Conservation (phyloP, 2,888 invertebrate genomes). For the Hofmannophila pseudospretella region DNA sequence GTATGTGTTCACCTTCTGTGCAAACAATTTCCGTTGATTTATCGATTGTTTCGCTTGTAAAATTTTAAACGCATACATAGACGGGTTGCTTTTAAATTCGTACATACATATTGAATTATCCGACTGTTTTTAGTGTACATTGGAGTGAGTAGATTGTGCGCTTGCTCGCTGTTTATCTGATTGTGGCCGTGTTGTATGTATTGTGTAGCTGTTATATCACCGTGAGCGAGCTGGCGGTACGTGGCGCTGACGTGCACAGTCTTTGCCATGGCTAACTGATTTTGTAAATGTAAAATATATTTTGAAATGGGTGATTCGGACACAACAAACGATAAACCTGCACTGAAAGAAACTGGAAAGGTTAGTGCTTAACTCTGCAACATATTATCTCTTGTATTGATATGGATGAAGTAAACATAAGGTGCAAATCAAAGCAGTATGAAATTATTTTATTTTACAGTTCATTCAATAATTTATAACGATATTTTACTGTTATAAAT, state of each 20-base stretch:
- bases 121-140: slow-evolving; percentile 36
- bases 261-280: slow-evolving; percentile 14
- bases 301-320: slow-evolving; percentile 38
- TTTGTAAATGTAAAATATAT: slow-evolving; percentile 12
- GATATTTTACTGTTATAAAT: too few relatives aligned
- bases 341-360: slow-evolving; percentile 30
- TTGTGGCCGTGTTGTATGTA: slow-evolving; percentile 31
- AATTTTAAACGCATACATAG: slow-evolving; percentile 27
- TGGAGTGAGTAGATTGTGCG: slow-evolving; percentile 18
- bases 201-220: slow-evolving; percentile 40
- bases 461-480: too few relatives aligned
- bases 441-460: too few relatives aligned
- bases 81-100: slow-evolving; percentile 27
- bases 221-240: slow-evolving; percentile 50
- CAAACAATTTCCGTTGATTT: slow-evolving; percentile 44
- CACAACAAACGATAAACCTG: slow-evolving; percentile 23
- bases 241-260: slow-evolving; percentile 55
- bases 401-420: background rate
- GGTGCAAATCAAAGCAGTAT: background rate
- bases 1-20: slow-evolving; percentile 34
- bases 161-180: slow-evolving; percentile 32
- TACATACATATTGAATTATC: slow-evolving; percentile 33
- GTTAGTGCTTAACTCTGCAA: slow-evolving; percentile 30
- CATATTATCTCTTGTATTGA: background rate
- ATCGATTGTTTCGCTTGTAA: slow-evolving; percentile 42